Percentiles rank a stretch among this genome's conserved stretches.
phyloP scores from a whole-genome alignment of 2,888 invertebrate species.

The Cheiracanthium punctorium region DNA sequence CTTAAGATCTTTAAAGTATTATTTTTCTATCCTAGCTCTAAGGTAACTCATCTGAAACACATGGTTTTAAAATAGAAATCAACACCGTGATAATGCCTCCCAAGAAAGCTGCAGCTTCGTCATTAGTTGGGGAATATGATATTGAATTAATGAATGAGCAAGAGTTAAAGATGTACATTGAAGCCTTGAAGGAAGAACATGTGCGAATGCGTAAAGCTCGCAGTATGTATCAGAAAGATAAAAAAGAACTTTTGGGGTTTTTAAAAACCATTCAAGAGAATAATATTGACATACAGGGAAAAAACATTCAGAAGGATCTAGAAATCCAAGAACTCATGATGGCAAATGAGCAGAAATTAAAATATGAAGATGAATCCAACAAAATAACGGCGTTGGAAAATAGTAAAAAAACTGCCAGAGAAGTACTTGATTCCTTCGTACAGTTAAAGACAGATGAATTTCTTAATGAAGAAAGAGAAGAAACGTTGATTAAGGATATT shows the following conservation, averaged over 20 bases:
- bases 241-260: neutral
- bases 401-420: neutral
- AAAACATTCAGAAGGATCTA: conserved; percentile 14
- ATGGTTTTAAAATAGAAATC: no score
- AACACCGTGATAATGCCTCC: conserved; percentile 14
- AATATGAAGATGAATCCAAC: neutral
- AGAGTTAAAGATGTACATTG: conserved; percentile 15
- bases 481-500: neutral
- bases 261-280: conserved; percentile 1
- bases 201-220: conserved; percentile 1
- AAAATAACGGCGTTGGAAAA: neutral
- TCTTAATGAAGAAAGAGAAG: neutral
- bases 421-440: neutral
- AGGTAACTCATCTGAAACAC: no score
- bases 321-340: conserved; percentile 14
- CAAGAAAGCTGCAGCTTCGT: neutral
- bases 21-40: no score
- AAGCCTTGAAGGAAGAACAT: conserved; percentile 31
- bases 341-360: neutral
- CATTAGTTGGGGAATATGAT: conserved; percentile 24
- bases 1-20: no score
- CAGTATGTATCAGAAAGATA: conserved; percentile 2
- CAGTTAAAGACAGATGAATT: neutral
- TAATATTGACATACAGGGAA: neutral
- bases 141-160: conserved; percentile 43